These are phyloP conservation scores for Apodemus speciosus DNA, from an alignment of 2,113 vertebrate species.

Conservation along the genomic window DNA sequence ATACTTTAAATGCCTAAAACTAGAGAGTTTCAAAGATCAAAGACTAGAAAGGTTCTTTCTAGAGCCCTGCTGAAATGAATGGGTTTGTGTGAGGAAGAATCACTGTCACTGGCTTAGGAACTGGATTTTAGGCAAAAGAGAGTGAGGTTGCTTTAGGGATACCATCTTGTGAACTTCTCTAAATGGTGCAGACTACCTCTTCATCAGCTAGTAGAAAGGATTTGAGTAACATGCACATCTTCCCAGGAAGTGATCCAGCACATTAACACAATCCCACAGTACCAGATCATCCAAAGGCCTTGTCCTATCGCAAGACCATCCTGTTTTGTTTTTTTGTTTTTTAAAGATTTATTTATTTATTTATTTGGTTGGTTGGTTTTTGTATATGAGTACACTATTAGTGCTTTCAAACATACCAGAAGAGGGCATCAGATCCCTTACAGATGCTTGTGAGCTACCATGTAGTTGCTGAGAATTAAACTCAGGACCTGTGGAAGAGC, in stretches of 20 bases:
- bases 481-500: too few relatives aligned
- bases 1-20: neutral
- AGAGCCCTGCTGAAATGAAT: neutral
- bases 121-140: neutral
- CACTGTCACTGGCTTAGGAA: neutral
- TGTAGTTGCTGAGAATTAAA: too few relatives aligned
- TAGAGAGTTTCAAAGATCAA: neutral
- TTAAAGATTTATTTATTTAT: too few relatives aligned
- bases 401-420: too few relatives aligned
- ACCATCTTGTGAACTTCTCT: neutral
- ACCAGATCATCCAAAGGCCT: neutral
- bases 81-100: neutral
- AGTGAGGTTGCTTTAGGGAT: neutral
- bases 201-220: neutral
- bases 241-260: neutral
- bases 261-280: neutral
- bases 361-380: too few relatives aligned
- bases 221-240: neutral
- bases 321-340: neutral
- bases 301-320: neutral
- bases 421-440: too few relatives aligned
- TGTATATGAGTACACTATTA: too few relatives aligned
- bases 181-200: neutral
- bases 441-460: too few relatives aligned
- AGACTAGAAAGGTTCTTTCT: neutral